Conservation (phyloP, 2,888 invertebrate species). For the Hirtodrosophila confusa region DNA sequence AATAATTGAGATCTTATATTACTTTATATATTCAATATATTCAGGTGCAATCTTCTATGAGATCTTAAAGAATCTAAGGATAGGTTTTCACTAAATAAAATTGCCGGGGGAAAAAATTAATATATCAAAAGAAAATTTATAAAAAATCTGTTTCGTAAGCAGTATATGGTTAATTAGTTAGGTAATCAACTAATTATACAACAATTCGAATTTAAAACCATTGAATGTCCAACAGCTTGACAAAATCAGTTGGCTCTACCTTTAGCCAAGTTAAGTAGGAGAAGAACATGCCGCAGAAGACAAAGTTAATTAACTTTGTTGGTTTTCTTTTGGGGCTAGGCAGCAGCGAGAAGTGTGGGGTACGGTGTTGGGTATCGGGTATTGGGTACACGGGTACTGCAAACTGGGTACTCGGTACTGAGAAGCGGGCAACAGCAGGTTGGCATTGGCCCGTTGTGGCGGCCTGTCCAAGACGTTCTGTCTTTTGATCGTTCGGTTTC, state of each 20-base stretch:
- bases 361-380: constrained; percentile 11
- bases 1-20: too few relatives aligned
- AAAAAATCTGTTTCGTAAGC: too few relatives aligned
- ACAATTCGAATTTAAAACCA: background rate
- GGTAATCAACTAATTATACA: too few relatives aligned
- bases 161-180: too few relatives aligned
- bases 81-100: too few relatives aligned
- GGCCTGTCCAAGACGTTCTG: constrained; percentile 64
- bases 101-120: too few relatives aligned
- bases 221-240: constrained; percentile 8
- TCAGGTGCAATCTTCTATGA: too few relatives aligned
- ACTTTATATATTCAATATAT: too few relatives aligned
- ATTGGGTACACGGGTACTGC: constrained; percentile 12
- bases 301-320: constrained; percentile 79
- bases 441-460: constrained; percentile 32
- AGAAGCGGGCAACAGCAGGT: constrained; percentile 22
- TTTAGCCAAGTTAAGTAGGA: constrained; percentile 33
- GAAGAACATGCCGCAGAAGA: constrained; percentile 42
- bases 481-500: constrained; percentile 80
- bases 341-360: constrained; percentile 4
- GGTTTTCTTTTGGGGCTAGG: constrained; percentile 54
- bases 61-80: too few relatives aligned
- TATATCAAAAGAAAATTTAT: too few relatives aligned
- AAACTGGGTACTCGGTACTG: constrained; percentile 18
- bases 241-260: constrained; percentile 13